These are phyloP conservation scores for Acrocephalus kingi DNA, from an alignment of 2,113 vertebrate genomes.

Conservation along the genomic window DNA sequence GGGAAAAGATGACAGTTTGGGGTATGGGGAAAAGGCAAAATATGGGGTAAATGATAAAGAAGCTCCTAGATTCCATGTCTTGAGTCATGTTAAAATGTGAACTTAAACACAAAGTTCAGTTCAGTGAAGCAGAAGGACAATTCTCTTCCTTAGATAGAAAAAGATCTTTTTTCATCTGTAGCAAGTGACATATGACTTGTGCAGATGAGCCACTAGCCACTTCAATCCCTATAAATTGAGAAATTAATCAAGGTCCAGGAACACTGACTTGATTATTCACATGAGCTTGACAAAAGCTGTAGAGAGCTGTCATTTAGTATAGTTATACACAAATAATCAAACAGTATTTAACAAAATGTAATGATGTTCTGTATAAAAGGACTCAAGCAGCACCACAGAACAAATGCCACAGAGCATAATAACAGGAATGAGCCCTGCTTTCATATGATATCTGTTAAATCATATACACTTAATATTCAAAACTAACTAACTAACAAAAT, in stretches of 20 bases:
- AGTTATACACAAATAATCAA: neutral
- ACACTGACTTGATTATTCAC: neutral
- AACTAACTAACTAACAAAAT: neutral
- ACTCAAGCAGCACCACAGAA: neutral
- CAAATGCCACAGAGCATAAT: neutral
- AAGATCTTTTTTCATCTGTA: constrained; percentile 15
- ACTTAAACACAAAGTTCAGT: constrained; percentile 12
- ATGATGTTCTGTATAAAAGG: neutral
- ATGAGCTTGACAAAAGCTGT: neutral
- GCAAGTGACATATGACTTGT: neutral
- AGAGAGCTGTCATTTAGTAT: neutral
- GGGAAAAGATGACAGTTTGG: constrained; percentile 1
- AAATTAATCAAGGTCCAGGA: neutral
- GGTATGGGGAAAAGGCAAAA: constrained; percentile 24
- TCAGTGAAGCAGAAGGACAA: constrained; percentile 14
- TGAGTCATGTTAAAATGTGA: constrained; percentile 3
- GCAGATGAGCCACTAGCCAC: neutral
- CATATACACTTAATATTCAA: neutral
- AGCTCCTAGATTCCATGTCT: neutral
- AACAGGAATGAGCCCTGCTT: neutral
- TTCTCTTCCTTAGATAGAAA: constrained; percentile 4
- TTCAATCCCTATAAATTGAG: neutral
- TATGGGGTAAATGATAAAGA: constrained; percentile 34
- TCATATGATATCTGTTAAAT: neutral
- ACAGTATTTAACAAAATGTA: neutral